Evolutionary conservation across 2,797 vertebrate genomes (phyloP), one percentile per base, ranked within the genome.

Genomic region (Naso thynnoides): DNA sequence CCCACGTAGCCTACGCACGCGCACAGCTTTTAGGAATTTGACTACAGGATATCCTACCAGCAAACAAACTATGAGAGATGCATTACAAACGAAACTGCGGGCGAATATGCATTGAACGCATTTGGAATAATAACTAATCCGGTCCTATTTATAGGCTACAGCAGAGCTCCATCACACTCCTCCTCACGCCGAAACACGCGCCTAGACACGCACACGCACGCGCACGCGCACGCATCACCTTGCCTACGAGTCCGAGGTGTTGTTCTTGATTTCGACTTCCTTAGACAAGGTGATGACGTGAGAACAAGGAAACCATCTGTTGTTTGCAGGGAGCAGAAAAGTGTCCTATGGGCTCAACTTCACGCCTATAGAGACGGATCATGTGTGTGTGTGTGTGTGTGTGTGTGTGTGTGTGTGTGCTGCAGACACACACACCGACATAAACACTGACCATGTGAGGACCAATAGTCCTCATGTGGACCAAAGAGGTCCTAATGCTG

Each of bases 291-390:
- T 82, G 86, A 84, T 76, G 59, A 55, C 50, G 66, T n/a, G 82
- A 87, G 74, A 90, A 83, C 73, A 83, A 82, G 82, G 61, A 89
- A 89, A 85, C 86, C 87, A 92, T 93, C 90, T 91, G 90, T 81
- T 88, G 82, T 90, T 86, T 76, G 68, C 76, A 78, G 52, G 23
- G 59, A 88, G 66, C 87, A 91, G 85, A 86, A 71, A 89, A 88
- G 70, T 79, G 81, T 89, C 84, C 90, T 82, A 29, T 88, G 84
- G 83, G 90, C 85, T 87, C 64, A 72, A 73, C 81, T 86, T 86
- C 81, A 89, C 52, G 66, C 81, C 76, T 80, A 36, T 82, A 42
- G 73, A 71, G 61, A 59, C 23, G 10, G 19, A 57, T 57, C 26
- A 36, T 33, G 76, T 19, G 66, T 57, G 54, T 31, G 58, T 53